Evolutionary conservation across 2,888 invertebrate species (phyloP), one percentile per base, ranked within the genome.

Genomic region (Nomada goodeniana): DNA sequence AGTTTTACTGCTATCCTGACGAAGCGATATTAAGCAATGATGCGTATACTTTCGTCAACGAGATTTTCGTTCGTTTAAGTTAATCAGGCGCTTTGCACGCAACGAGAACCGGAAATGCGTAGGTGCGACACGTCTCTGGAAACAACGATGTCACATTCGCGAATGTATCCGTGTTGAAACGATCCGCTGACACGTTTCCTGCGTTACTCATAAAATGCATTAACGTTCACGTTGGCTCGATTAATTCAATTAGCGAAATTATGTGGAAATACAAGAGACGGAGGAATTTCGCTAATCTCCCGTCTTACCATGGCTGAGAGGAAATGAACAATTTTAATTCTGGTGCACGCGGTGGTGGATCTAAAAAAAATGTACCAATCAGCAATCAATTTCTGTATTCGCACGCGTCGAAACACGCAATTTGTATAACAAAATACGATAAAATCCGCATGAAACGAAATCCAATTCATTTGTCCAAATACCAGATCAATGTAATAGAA

Each of bases 51-150:
- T 63, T 52, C 1, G 26, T 55, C 52, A 59, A 69, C 50, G n/a
- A 11, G 29, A 36, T 36, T 20, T 55, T 36, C 80, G 74, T 73
- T 71, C 68, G 59, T 73, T 61, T 29, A 64, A 77, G 63, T 61
- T 15, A 57, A 42, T 44, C 65, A 42, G 47, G 59, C 57, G 55
- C 71, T 71, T 70, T 68, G 71, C 60, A 64, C 61, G 65, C 68
- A 79, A 83, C 78, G 73, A 86, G 87, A 76, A 86, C 82, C 89
- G 89, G 89, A 89, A 89, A 65, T 67, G 86, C 79, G 90, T 89
- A 89, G 89, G 89, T 85, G 89, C 69, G 71, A 70, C 59, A 61
- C 61, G 67, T 82, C 83, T 83, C 81, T 84, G 69, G 81, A 80
- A 83, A 77, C 86, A 78, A 86, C 84, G 69, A 76, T 80, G 83